Evolutionary conservation across 92 coral and sea anemone genomes (phyloP), one percentile per base, ranked within the genome.

Genomic region (Galaxea fascicularis): DNA sequence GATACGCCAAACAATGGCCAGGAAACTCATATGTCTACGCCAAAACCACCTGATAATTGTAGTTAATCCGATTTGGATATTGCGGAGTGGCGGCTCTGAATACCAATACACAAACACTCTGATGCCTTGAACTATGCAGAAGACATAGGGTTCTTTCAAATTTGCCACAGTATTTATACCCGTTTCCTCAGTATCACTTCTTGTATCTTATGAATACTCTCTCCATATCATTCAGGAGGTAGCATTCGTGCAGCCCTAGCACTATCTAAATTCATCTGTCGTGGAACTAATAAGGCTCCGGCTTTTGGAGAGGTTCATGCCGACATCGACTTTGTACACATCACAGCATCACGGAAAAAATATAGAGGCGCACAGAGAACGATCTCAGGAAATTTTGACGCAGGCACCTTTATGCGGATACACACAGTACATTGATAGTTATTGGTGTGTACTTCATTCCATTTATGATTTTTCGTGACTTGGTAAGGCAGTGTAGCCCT

Each of bases 401-500:
- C 65, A 15, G 20, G 29, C 27, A 74, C 30, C 13, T 9, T 27
- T 35, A 8, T 6, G 10, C 4, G 17, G 13, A 26, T 24, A 10
- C 12, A 20, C 21, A 12, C 28, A 59, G 10, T 59, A 21, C 8
- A 59, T 7, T 7, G 12, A 46, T 12, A 47, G n/a, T 53, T 24
- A 25, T 6, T 46, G 14, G 46, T 20, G 39, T 13, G 0, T 24
- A 5, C n/a, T 14, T 27, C 27, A 13, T 8, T 27, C 12, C 27
- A 13, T 29, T 20, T 20, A 29, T 11, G 8, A n/a, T 14, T 74
- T 58, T 76, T 26, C 81, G 65, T 76, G 69, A 76, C 69, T 22
- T 76, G 69, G 17, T 63, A 6, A 20, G 20, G 68, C 21, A 46
- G 77, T 9, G 3, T 60, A 1, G 11, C 9, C 29, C 25, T 22